Evolutionary conservation across 2,113 vertebrate species (phyloP), one percentile per base, ranked within the genome.

Genomic region (Trachemys scripta): DNA sequence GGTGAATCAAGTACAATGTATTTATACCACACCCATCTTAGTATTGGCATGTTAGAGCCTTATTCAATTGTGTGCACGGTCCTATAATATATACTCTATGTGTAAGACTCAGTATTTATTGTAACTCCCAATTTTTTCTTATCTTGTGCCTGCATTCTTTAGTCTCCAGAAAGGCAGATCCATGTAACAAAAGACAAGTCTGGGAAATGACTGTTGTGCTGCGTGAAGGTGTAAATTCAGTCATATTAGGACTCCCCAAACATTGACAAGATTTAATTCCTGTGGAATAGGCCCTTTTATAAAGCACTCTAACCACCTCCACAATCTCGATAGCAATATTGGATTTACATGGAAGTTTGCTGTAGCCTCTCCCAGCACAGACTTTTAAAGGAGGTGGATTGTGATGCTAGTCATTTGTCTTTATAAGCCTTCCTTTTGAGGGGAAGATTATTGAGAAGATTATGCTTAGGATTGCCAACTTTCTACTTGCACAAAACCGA

Each of bases 301-400:
- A 8, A 93, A 85, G 72, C 90, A 65, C 84, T 95, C 82, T 95
- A 65, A 59, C 19, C 59, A 62, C 22, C 9, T 59, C 24, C 91
- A 14, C 83, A 88, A 88, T 49, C 79, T 92, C 0, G 0, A 45
- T 93, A 92, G 82, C 0, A 0, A 69, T 89, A 72, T 85, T 88
- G 72, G 17, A 47, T 88, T 93, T 45, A 80, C 84, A 38, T 10
- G 38, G 69, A 95, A 85, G 42, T 84, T 90, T 79, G 62, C 85
- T 96, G 75, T 88, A 90, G 82, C 80, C 51, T 93, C 27, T 93
- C 93, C 79, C 56, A 80, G 59, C 83, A 22, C 78, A 88, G 42
- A 72, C 92, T 2, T 86, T n/a, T 84, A 89, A 93, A 76, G 59
- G 78, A 90, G 85, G 47, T 94, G 10, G 2, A 4, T 84, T 92